Conservation (phyloP, 1,140 invertebrate species). For the Pinna nobilis region DNA sequence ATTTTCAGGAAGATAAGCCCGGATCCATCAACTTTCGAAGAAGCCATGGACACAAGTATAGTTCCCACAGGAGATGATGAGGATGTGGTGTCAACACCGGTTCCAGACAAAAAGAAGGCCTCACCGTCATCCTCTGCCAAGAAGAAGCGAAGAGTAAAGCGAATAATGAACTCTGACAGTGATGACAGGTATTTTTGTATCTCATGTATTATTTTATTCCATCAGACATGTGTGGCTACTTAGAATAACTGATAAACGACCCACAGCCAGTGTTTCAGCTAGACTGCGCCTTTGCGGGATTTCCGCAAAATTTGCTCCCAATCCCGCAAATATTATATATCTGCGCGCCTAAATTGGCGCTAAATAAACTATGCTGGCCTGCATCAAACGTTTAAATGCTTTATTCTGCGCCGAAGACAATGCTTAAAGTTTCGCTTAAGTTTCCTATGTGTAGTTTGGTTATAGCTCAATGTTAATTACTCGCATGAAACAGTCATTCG, state of each 20-base stretch:
- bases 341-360: too few relatives aligned
- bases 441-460: too few relatives aligned
- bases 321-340: too few relatives aligned
- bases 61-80: neutral
- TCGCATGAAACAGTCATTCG: too few relatives aligned
- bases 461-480: too few relatives aligned
- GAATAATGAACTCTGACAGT: conserved; percentile 42
- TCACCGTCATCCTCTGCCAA: conserved; percentile 38
- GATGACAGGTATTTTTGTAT: conserved; percentile 40
- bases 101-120: neutral
- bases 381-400: too few relatives aligned
- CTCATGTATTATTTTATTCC: neutral
- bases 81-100: conserved; percentile 1
- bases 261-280: too few relatives aligned
- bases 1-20: conserved; percentile 11
- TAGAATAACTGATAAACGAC: too few relatives aligned
- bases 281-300: too few relatives aligned
- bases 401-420: too few relatives aligned
- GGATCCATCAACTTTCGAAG: conserved; percentile 16
- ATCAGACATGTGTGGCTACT: neutral
- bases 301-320: too few relatives aligned
- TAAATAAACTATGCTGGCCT: neutral
- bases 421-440: neutral
- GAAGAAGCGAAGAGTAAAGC: conserved; percentile 50
- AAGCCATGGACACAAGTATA: neutral